Evolutionary conservation across 2,797 vertebrate genomes (phyloP).

Genomic region (Lepus townsendii): DNA sequence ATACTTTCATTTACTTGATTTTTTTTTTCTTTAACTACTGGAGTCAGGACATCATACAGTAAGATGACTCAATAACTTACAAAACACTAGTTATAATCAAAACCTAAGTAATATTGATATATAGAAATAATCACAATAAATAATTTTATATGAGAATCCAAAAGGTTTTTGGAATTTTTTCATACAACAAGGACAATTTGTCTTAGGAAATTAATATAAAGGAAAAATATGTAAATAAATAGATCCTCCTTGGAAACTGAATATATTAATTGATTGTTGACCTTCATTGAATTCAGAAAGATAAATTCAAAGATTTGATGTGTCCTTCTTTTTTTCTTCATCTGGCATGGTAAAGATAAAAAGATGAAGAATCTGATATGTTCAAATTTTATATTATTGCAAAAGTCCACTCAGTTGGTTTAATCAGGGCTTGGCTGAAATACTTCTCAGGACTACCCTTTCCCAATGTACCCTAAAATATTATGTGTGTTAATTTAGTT

Average conservation of each 20-base stretch:
- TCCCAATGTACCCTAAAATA: not conserved
- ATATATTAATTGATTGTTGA: not conserved
- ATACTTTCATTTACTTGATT: not conserved
- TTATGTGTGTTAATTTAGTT: conserved; percentile 12
- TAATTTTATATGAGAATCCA: not conserved
- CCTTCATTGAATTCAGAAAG: not conserved
- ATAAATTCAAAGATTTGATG: not conserved
- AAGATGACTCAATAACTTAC: not conserved
- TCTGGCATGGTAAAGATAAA: not conserved
- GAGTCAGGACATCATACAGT: not conserved
- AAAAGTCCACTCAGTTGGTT: not conserved
- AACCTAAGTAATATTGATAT: not conserved
- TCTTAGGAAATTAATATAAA: not conserved
- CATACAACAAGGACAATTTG: not conserved
- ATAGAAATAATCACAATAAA: not conserved
- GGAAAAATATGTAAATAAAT: not conserved
- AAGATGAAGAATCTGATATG: not conserved
- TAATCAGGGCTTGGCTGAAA: not conserved
- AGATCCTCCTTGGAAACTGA: not conserved
- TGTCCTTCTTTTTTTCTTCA: not conserved
- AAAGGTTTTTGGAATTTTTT: not conserved
- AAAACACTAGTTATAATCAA: not conserved
- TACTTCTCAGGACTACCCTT: not conserved
- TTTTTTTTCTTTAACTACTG: not conserved
- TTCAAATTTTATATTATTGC: not conserved